Percentiles rank a stretch among this genome's conserved stretches.
Conservation (phyloP, 2,113 vertebrate species). For the Chloropsis cyanopogon region DNA sequence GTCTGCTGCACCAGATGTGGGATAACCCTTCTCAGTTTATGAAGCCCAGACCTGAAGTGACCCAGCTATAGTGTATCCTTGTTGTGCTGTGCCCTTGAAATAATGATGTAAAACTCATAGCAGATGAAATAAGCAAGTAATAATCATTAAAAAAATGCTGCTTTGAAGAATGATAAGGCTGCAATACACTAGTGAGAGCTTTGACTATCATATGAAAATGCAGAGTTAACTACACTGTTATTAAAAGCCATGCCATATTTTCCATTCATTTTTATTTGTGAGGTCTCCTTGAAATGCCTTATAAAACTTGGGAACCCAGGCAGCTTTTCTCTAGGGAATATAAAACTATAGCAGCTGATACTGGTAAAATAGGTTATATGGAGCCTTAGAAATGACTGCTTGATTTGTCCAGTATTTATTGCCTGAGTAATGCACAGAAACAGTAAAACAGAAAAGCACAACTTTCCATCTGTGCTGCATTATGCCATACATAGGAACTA, state of each 20-base stretch:
- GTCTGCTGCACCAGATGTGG: not conserved
- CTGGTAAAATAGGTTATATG: constrained; percentile 62
- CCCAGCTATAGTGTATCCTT: fast-evolving
- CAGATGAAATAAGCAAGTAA: not conserved
- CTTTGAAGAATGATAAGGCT: not conserved
- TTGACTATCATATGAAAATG: not conserved
- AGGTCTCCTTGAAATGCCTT: constrained; percentile 61
- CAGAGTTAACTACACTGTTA: not conserved
- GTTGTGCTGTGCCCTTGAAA: not conserved
- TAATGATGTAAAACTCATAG: not conserved
- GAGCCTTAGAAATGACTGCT: constrained; percentile 62
- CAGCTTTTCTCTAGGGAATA: constrained; percentile 39
- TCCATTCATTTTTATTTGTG: constrained; percentile 43
- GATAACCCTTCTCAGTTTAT: not conserved
- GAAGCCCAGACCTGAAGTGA: not conserved
- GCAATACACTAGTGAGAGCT: not conserved
- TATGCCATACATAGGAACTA: constrained; percentile 53
- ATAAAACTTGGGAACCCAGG: constrained; percentile 54
- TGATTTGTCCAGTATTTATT: constrained; percentile 65
- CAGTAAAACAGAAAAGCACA: constrained; percentile 45
- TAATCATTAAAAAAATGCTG: not conserved
- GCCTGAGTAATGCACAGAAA: constrained; percentile 57
- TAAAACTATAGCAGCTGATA: constrained; percentile 63
- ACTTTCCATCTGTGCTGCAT: constrained; percentile 69
- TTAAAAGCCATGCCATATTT: constrained; percentile 30